Conservation (phyloP, 2,797 vertebrate species). For the Parotocinclus haroldoi region DNA sequence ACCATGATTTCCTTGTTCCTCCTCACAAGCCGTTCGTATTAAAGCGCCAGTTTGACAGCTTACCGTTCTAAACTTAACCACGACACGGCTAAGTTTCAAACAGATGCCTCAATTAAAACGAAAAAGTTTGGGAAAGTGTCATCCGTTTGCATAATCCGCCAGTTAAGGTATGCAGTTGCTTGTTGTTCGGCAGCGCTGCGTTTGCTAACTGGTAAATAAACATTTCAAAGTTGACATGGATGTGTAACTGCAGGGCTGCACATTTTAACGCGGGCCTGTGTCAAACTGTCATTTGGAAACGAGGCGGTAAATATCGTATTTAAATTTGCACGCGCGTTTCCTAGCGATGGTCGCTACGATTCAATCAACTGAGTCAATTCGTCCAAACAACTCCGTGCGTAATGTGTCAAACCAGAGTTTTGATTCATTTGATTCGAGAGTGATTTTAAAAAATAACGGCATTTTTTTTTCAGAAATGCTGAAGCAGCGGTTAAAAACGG, state of each 20-base stretch:
- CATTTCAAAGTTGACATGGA: background rate
- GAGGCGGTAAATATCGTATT: background rate
- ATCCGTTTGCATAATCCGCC: background rate
- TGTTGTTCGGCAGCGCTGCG: background rate
- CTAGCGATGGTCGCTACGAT: constrained; percentile 8
- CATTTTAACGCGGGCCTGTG: too few species aligned
- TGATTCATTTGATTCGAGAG: background rate
- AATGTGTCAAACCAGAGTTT: background rate
- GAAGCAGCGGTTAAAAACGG: too few species aligned
- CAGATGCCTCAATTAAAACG: background rate
- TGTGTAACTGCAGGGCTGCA: too few species aligned
- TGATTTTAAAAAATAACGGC: too few species aligned
- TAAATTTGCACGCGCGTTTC: background rate
- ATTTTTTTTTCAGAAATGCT: too few species aligned
- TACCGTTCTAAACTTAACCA: background rate
- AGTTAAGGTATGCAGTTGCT: constrained; percentile 3
- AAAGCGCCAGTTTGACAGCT: background rate
- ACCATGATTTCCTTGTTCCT: background rate
- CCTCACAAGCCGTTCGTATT: background rate
- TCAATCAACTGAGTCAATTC: constrained; percentile 10
- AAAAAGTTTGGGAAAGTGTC: background rate
- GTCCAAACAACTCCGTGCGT: background rate
- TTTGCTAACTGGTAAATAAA: background rate
- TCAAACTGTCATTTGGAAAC: background rate
- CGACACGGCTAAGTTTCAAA: background rate